Percentiles rank a stretch among this genome's conserved stretches.
Conservation (phyloP, 2,797 vertebrate genomes). For the Acrossocheilus fasciatus region DNA sequence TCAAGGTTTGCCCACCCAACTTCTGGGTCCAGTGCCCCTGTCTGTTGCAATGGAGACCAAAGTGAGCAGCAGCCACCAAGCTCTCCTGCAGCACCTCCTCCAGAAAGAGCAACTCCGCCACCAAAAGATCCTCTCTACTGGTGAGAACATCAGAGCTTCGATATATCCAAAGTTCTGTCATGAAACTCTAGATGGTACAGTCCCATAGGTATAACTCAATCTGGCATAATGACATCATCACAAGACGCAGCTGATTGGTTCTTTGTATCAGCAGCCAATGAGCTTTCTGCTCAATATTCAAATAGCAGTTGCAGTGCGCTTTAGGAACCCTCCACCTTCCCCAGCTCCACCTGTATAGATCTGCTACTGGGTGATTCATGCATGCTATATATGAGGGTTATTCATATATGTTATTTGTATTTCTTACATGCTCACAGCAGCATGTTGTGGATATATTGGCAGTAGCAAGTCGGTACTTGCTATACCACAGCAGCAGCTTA, state of each 20-base stretch:
- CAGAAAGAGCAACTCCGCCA: constrained; percentile 97
- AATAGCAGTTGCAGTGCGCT: not conserved
- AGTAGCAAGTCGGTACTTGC: no score
- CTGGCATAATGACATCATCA: not conserved
- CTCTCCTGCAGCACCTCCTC: constrained; percentile 95
- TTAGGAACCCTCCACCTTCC: not conserved
- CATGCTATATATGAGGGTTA: not conserved
- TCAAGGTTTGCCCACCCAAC: constrained; percentile 87
- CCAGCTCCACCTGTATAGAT: not conserved
- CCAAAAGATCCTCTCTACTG: constrained; percentile 92
- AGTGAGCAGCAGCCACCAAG: constrained; percentile 95
- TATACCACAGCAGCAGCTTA: no score
- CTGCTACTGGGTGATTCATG: not conserved
- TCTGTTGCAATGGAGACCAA: constrained; percentile 90
- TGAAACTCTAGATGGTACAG: not conserved
- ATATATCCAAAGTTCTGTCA: not conserved
- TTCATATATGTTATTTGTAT: not conserved
- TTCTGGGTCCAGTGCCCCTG: constrained; percentile 83
- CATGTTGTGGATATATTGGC: no score
- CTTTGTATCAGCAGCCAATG: not conserved
- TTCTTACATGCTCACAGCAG: not conserved
- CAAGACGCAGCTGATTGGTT: not conserved
- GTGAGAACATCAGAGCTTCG: constrained; percentile 74
- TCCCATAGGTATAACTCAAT: not conserved
- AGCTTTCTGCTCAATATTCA: not conserved